Percentiles rank a stretch among this genome's conserved stretches.
Evolutionary conservation across 2,797 vertebrate species (phyloP).

Genomic region (Protosalanx chinensis): DNA sequence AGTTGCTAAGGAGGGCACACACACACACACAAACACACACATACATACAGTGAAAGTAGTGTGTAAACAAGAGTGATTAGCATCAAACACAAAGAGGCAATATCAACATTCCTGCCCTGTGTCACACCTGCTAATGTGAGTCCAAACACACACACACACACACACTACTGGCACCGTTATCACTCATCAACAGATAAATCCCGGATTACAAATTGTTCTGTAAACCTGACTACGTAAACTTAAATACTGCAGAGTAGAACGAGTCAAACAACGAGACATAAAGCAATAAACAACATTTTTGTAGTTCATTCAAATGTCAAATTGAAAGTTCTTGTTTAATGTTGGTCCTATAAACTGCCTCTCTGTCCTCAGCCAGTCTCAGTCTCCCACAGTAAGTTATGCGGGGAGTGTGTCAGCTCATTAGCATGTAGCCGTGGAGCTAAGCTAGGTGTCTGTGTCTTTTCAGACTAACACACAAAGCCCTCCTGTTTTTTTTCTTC

Average conservation of each 20-base stretch:
- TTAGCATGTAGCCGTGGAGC: neutral
- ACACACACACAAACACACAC: neutral
- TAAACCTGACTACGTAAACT: too few species aligned
- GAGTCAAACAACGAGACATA: too few species aligned
- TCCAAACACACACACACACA: conserved; percentile 15
- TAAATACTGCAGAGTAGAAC: too few species aligned
- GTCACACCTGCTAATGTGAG: conserved; percentile 31
- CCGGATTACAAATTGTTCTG: too few species aligned
- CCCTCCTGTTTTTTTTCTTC: neutral
- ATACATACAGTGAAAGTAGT: conserved; percentile 55
- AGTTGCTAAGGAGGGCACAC: conserved; percentile 18
- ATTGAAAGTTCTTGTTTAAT: too few species aligned
- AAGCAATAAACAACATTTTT: too few species aligned
- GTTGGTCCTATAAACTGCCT: too few species aligned
- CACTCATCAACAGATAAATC: too few species aligned
- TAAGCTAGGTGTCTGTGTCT: neutral
- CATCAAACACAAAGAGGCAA: conserved; percentile 59
- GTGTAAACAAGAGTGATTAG: conserved; percentile 67
- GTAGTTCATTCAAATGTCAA: neutral
- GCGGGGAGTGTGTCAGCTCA: conserved; percentile 3
- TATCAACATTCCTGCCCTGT: conserved; percentile 58
- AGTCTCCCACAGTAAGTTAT: neutral
- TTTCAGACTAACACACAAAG: conserved; percentile 8
- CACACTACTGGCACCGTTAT: too few species aligned
- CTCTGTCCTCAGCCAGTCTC: too few species aligned